These are phyloP conservation scores for Ips nitidus DNA, from an alignment of 1,140 invertebrate species.

Conservation along the genomic window DNA sequence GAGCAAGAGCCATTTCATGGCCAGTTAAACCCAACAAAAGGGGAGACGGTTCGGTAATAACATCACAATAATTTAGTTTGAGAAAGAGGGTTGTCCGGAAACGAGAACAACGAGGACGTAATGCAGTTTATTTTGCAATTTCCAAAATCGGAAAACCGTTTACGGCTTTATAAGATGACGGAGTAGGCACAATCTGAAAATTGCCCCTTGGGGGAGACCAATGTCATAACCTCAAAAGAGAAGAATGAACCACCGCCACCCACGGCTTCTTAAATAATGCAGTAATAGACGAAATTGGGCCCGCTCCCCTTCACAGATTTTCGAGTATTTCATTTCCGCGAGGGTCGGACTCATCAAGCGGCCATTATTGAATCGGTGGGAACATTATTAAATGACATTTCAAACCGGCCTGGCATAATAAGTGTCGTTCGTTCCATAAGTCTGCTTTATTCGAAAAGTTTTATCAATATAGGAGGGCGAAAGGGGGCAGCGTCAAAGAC, in stretches of 20 bases:
- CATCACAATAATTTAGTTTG: slow-evolving; percentile 30
- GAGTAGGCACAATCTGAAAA: too few relatives aligned
- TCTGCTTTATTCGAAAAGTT: slow-evolving; percentile 39
- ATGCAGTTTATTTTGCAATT: slow-evolving; percentile 26
- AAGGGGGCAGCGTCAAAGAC: slow-evolving; percentile 21
- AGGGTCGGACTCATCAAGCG: too few relatives aligned
- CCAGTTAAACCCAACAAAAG: slow-evolving; percentile 22
- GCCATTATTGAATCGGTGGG: background rate
- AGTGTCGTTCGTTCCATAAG: slow-evolving; percentile 16
- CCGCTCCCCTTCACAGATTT: too few relatives aligned
- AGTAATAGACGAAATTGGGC: too few relatives aligned
- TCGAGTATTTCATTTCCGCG: too few relatives aligned
- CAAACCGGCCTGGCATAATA: slow-evolving; percentile 9
- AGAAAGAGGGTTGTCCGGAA: slow-evolving; percentile 17
- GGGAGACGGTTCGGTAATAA: slow-evolving; percentile 18
- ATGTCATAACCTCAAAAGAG: too few relatives aligned
- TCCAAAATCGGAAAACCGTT: slow-evolving; percentile 20
- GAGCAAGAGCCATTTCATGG: slow-evolving; percentile 25
- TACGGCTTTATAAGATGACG: slow-evolving; percentile 5
- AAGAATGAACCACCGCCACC: too few relatives aligned
- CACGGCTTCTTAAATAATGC: too few relatives aligned
- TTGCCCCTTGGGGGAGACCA: too few relatives aligned
- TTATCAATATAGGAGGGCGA: slow-evolving; percentile 30
- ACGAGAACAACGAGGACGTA: slow-evolving; percentile 9
- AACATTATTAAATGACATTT: slow-evolving; percentile 31